A percentile compares a stretch with the other conserved stretches of the same genome.
These are phyloP conservation scores for Babylonia areolata DNA, from an alignment of 1,140 invertebrate genomes.

Conservation along the genomic window DNA sequence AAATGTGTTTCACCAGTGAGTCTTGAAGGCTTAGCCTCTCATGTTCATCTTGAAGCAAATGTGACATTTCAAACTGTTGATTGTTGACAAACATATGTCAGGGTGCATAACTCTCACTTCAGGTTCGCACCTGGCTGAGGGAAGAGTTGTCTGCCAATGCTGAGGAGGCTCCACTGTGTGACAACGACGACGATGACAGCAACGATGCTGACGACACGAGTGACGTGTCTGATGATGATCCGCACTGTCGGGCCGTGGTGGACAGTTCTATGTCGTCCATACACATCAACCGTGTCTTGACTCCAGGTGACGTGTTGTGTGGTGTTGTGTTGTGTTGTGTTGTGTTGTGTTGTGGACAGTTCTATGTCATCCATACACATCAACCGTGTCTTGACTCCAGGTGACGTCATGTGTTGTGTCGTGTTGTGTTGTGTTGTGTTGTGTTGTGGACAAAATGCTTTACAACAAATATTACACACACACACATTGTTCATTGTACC, in stretches of 20 bases:
- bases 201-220: slow-evolving; percentile 72
- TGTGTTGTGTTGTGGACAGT: too few relatives aligned
- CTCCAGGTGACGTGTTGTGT: slow-evolving; percentile 32
- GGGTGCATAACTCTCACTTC: too few relatives aligned
- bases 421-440: too few relatives aligned
- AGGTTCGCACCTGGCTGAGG: slow-evolving; percentile 67
- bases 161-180: slow-evolving; percentile 36
- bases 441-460: too few relatives aligned
- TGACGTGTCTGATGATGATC: slow-evolving; percentile 65
- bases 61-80: too few relatives aligned
- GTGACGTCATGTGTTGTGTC: not conserved
- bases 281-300: slow-evolving; percentile 67
- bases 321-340: too few relatives aligned
- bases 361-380: slow-evolving; percentile 23
- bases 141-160: slow-evolving; percentile 75
- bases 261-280: slow-evolving; percentile 72
- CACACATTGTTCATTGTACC: too few relatives aligned
- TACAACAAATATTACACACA: too few relatives aligned
- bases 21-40: too few relatives aligned
- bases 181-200: slow-evolving; percentile 61
- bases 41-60: too few relatives aligned
- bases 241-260: slow-evolving; percentile 39
- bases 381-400: slow-evolving; percentile 61
- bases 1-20: too few relatives aligned
- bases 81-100: too few relatives aligned